Base-by-base conservation (phyloP, 2,888 invertebrate genomes). In the Diarsia brunnea region DNA sequence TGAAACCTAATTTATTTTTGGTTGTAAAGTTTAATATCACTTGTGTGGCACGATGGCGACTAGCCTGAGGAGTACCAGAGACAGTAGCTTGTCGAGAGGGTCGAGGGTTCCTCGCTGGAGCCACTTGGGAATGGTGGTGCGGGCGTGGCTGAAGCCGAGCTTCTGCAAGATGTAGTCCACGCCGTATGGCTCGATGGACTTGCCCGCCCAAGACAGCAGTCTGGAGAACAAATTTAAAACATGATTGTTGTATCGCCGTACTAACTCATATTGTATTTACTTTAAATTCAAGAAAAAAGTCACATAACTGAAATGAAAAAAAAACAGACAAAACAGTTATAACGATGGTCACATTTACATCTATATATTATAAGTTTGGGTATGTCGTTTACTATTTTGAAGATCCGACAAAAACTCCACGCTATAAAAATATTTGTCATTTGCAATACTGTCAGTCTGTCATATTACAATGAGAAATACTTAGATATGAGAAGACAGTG, bases 41-140 rank as follows among this genome's bases (percentile, higher is more conserved):
- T 97, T 96, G 88, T 97, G 97, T 51, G 97, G 97, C 84, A 97
- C 97, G 87, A 97, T 95, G 73, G 94, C 93, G 69, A 98, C 97
- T 93, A 98, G 97, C 85, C 98, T 97, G 85, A 98, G 95, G 92
- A 98, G 97, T 86, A 98, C 97, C 21, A 98, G 97, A 19, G 99
- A 98, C 79, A 99, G 97, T 77, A 99, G 97, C 93, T 99, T 98
- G 96, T 99, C 99, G 73, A 99, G 96, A 0, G 99, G 99, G 96
- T 99, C 99, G 98, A 99, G 98, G 89, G 99, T 98, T 21, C 99
- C 99, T 73, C 99, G 97, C 95, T 99, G 99, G 97, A 99, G 97
- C 99, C 99, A 99, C 96, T 99, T 99, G 76, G 99, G 99, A 92
- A 99, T 99, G 75, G 99, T 99, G 86, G 99, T 99, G 85, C 99